Base-by-base conservation (phyloP, 2,113 vertebrate species). In the Micromys minutus region DNA sequence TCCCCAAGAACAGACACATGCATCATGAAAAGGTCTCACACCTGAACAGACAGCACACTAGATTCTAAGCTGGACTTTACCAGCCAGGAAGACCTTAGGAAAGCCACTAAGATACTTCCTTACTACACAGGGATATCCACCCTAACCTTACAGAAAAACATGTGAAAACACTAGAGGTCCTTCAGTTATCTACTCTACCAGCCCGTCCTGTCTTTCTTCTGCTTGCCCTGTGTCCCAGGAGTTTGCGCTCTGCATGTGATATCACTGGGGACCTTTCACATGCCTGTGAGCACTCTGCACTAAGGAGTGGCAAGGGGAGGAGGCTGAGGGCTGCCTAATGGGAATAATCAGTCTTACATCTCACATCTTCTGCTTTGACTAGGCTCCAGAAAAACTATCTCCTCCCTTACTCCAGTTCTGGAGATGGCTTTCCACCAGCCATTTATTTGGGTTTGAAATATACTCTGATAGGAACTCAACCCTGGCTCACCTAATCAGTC, bases 91-190 rank as follows among this genome's bases (percentile, higher is more conserved):
- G 34, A 19, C 39, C 50, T 16, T 0, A n/a, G 45, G 36, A 79
- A 95, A 91, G 74, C 36, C 63, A 80, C 26, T 7, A 36, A 91
- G 31, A 67, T 72, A 74, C 36, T 47, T 94, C 63, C 61, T 93
- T 67, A 61, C n/a, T 42, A 79, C 77, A 63, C 34, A 6, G 1
- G 50, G 22, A 45, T 42, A 81, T 5, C 3, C 39, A 2, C 12
- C 50, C 1, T 65, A n/a, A 50, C 6, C 36, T 87, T 52, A 87
- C 69, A 50, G 42, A 42, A 67, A 76, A 69, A 2, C 15, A 80
- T 5, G 1, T 1, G 3, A 65, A 52, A 45, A 1, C 0, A 45
- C 50, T 0, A 4, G 19, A 22, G 4, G 9, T 4, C 59, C 12
- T 5, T 7, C 57, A 19, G 6, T 21, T n/a, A 36, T 16, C 12